Percentiles rank a stretch among this genome's conserved stretches.
These are phyloP conservation scores for Heteropelma amictum DNA, from an alignment of 2,888 invertebrate genomes.

Conservation along the genomic window DNA sequence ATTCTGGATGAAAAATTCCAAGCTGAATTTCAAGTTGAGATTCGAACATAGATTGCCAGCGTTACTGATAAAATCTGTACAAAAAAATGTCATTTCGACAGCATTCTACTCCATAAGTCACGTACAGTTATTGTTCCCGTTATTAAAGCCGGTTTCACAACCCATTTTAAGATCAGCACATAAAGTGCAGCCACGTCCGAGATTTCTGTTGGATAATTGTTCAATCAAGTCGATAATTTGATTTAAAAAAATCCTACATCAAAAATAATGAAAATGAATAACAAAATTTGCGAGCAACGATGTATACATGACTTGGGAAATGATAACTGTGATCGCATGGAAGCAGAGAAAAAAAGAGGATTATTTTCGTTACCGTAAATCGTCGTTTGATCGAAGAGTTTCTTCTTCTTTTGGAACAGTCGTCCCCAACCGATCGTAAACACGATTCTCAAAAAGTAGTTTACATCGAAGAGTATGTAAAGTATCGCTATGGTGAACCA, in stretches of 20 bases:
- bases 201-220: background rate
- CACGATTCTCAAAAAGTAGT: conserved; percentile 87
- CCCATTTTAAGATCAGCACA: too few relatives aligned
- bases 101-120: background rate
- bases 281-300: too few relatives aligned
- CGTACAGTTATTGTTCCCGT: conserved; percentile 21
- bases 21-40: too few relatives aligned
- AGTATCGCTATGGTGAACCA: conserved; percentile 79
- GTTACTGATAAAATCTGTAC: too few relatives aligned
- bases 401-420: conserved; percentile 85
- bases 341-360: background rate
- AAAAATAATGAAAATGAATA: too few relatives aligned
- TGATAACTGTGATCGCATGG: background rate
- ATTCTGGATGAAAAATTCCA: too few relatives aligned
- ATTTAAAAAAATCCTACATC: too few relatives aligned
- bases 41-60: too few relatives aligned
- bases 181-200: too few relatives aligned
- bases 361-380: conserved; percentile 84
- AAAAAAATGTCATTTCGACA: too few relatives aligned
- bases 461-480: conserved; percentile 88
- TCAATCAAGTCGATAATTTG: too few relatives aligned
- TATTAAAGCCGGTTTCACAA: conserved; percentile 14
- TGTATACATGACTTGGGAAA: too few relatives aligned
- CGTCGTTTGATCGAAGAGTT: conserved; percentile 84
- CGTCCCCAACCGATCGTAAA: conserved; percentile 85